Evolutionary conservation across 2,113 vertebrate genomes (phyloP), one percentile per base, ranked within the genome.

Genomic region (Campylorhamphus procurvoides): DNA sequence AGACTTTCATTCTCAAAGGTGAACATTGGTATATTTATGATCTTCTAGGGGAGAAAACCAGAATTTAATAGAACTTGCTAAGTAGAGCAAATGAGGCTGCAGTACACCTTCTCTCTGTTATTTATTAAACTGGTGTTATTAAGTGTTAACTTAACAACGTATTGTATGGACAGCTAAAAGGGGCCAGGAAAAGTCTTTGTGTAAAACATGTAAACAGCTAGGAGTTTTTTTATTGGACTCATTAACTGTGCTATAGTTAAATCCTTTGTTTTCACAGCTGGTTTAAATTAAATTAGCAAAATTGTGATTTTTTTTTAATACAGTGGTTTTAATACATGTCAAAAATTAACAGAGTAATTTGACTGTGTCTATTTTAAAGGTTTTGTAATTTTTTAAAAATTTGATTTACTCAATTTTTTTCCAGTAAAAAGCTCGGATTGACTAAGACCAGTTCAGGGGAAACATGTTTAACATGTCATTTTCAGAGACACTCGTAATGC

Each of bases 101-200:
- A 90, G 82, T 89, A 40, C 63, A 71, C 75, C 37, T 66, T 74
- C 72, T 90, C 40, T 89, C 90, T 95, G 98, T 98, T 98, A 98
- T 95, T 97, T 97, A 98, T 98, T 98, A 98, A 98, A 97, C 96
- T 96, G 29, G 63, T 93, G 91, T 97, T 97, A 97, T 96, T 97
- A 98, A 98, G 97, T 98, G 97, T 98, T 98, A 98, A 98, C 97
- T 97, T 97, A 97, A 97, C 92, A 94, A 58, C 89, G 71, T 68
- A 92, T 93, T 90, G 67, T 96, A 97, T 94, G 96, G 97, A 93
- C 92, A 93, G 67, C 84, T 71, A 67, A 94, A 90, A 91, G 82
- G 55, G 76, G 68, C 46, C 91, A 81, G 90, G 50, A 96, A 85
- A 76, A 93, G 74, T 85, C 90, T 93, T 58, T 79, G 96, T 96